Percentiles rank a stretch among this genome's conserved stretches.
phyloP scores from a whole-genome alignment of 2,888 invertebrate species.

The Lasioglossum lativentre region DNA sequence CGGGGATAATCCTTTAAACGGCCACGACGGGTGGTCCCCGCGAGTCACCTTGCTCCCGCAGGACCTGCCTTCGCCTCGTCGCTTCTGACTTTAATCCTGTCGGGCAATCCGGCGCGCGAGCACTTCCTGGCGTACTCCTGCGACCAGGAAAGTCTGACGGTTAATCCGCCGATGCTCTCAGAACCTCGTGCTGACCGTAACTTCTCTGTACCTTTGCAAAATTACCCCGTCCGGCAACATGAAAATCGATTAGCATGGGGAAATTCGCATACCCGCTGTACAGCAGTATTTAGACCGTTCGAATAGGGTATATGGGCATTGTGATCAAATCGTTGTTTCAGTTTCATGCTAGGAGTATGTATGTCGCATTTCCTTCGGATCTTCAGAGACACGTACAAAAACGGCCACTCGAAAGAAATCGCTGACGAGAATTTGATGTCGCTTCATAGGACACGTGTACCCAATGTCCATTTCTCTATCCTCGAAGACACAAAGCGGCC shows the following conservation, averaged over 20 bases:
- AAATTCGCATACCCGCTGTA: not conserved
- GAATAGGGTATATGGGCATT: no score
- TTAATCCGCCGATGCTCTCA: conserved; percentile 62
- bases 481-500: conserved; percentile 49
- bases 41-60: conserved; percentile 61
- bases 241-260: not conserved
- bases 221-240: not conserved
- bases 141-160: conserved; percentile 57
- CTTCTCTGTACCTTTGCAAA: not conserved
- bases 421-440: not conserved
- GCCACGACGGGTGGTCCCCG: conserved; percentile 76
- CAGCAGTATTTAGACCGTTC: no score
- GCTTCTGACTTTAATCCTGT: conserved; percentile 65
- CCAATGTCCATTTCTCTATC: conserved; percentile 11
- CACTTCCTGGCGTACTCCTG: conserved; percentile 46
- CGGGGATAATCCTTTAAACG: conserved; percentile 83
- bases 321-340: no score
- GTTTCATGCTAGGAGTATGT: no score
- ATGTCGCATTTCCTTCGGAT: no score
- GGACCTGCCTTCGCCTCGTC: conserved; percentile 36
- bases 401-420: not conserved
- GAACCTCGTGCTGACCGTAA: not conserved
- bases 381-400: not conserved
- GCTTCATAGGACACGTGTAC: not conserved
- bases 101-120: conserved; percentile 71